Evolutionary conservation across 1,140 invertebrate species (phyloP).

Genomic region (Argopecten irradians): DNA sequence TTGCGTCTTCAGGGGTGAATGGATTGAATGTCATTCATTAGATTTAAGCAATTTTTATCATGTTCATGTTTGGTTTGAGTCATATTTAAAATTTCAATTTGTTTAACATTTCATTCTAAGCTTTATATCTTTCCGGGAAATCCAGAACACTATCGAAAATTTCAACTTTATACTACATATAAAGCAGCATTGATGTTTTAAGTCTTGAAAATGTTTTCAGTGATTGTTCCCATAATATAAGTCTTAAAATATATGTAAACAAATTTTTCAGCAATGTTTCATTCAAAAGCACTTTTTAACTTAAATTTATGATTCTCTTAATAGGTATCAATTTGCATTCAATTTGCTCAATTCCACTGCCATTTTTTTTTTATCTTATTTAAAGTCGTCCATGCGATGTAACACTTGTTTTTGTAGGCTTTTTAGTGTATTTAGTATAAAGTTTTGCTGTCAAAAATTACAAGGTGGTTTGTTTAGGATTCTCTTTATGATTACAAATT

Average conservation of each 20-base stretch:
- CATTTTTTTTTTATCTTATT: neutral
- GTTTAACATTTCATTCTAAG: neutral
- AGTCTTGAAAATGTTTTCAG: neutral
- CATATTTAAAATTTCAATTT: neutral
- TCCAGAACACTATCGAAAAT: neutral
- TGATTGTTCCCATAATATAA: neutral
- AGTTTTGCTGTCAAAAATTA: neutral
- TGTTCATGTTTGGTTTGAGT: neutral
- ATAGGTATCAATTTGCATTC: neutral
- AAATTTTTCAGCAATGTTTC: neutral
- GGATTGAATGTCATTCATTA: too few relatives aligned
- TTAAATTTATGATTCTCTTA: neutral
- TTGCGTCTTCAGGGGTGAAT: too few relatives aligned
- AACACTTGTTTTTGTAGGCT: neutral
- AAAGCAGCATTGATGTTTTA: neutral
- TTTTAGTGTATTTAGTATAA: neutral
- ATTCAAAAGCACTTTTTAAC: neutral
- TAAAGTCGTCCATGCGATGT: neutral
- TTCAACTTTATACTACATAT: neutral
- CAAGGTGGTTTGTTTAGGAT: too few relatives aligned
- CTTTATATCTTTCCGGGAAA: conserved; percentile 1
- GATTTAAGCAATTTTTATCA: too few relatives aligned
- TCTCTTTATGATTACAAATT: too few relatives aligned
- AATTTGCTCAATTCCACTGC: neutral
- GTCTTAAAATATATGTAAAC: neutral